A percentile compares a stretch with the other conserved stretches of the same genome.
Conservation (phyloP, 2,797 vertebrate species). For the Catostomus latipinnis region DNA sequence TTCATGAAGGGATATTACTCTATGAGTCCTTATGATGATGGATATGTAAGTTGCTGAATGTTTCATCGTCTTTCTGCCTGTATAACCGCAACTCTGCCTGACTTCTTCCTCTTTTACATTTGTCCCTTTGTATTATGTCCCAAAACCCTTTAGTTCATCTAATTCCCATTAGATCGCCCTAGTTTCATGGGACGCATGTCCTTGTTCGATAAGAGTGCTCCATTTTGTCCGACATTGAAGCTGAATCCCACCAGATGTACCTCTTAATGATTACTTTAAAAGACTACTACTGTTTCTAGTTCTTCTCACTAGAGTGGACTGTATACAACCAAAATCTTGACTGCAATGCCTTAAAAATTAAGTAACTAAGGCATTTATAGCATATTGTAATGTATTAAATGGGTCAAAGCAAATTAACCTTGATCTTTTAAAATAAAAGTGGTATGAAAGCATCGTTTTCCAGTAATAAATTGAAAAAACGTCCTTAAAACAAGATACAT, state of each 20-base stretch:
- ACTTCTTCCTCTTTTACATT: conserved; percentile 42
- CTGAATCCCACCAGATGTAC: conserved; percentile 24
- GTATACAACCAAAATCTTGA: background rate
- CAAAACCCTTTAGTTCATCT: conserved; percentile 42
- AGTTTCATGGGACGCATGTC: conserved; percentile 53
- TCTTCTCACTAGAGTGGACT: background rate
- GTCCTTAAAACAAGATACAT: too few species aligned
- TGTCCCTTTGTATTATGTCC: conserved; percentile 45
- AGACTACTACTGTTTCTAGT: background rate
- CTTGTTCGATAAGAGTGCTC: conserved; percentile 45
- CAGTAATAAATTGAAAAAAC: too few species aligned
- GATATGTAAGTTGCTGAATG: conserved; percentile 90
- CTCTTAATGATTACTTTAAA: background rate
- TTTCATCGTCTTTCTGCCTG: conserved; percentile 70
- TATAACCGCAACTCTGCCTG: background rate
- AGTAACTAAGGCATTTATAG: too few species aligned
- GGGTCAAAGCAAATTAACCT: too few species aligned
- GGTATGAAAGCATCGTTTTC: too few species aligned
- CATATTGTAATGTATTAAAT: too few species aligned
- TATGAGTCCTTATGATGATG: conserved; percentile 93
- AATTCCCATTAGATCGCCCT: conserved; percentile 47
- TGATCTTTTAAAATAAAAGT: too few species aligned
- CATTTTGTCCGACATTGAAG: conserved; percentile 54
- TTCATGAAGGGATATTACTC: conserved; percentile 91
- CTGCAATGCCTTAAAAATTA: too few species aligned